Base-by-base conservation (phyloP, 2,888 invertebrate genomes). In the Tipula lateralis region DNA sequence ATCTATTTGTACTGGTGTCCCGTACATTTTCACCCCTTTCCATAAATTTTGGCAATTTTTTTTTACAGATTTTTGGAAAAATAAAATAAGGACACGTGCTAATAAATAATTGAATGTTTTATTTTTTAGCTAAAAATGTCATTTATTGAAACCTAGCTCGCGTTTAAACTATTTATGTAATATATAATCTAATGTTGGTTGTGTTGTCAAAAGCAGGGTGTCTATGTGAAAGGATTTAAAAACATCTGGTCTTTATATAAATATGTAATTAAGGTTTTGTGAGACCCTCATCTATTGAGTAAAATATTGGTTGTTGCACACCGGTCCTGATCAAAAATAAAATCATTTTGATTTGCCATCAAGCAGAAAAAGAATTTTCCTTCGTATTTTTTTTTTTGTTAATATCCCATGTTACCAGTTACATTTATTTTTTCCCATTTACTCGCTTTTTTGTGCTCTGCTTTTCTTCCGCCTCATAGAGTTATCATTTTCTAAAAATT, bases 311-410 rank as follows among this genome's bases (percentile, higher is more conserved):
- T n/a, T n/a, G 44, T 2, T n/a, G 44, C n/a, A 36, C 36, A 36
- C 12, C 44, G 24, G 24, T 9, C 24, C 66, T 66, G 16, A n/a
- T 16, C 16, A 39, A 39, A 16, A 66, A 66, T 66, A 24, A 66
- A 66, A 66, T 66, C 66, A 66, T 66, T 66, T 66, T 66, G 66
- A 66, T 66, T 66, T 66, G 66, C 66, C 66, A 66, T 66, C 66
- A 66, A 66, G 24, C 66, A 66, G 66, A 66, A 66, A 66, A 66
- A 19, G 24, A 66, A 66, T 66, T 66, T 66, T 66, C 9, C 66
- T 24, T 66, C 24, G 66, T 66, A 9, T 50, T 50, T 19, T 50
- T 50, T 50, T 50, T 50, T 50, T 66, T 66, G 66, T 24, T 66
- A 66, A 66, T 66, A 66, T 66, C 66, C 66, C 66, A 66, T 66